Evolutionary conservation across 2,797 vertebrate genomes (phyloP).

Genomic region (Ara ararauna): DNA sequence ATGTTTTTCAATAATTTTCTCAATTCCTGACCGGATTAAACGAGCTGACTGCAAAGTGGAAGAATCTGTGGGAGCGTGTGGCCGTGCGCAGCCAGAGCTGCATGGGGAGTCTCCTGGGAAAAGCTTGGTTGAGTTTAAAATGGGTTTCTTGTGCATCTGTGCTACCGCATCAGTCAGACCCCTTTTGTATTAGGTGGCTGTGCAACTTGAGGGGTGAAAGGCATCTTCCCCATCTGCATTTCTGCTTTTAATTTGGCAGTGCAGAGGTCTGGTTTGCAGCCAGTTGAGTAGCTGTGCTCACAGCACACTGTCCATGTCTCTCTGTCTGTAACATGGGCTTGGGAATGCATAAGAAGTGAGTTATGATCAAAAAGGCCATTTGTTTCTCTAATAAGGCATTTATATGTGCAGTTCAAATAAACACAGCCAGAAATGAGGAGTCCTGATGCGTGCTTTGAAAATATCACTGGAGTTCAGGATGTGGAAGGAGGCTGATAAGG

Average conservation of each 20-base stretch:
- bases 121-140: not conserved
- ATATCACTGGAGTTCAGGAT: not conserved
- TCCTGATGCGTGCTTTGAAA: not conserved
- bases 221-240: not conserved
- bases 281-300: not conserved
- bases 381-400: not conserved
- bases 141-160: not conserved
- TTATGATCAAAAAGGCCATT: not conserved
- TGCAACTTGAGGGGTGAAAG: not conserved
- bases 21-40: not conserved
- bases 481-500: not conserved
- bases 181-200: not conserved
- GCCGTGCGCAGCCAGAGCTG: not conserved
- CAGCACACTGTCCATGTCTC: rapidly evolving
- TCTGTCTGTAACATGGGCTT: not conserved
- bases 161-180: rapidly evolving
- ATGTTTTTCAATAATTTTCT: not conserved
- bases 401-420: not conserved
- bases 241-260: not conserved
- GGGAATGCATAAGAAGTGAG: not conserved
- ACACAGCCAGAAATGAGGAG: not conserved
- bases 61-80: not conserved
- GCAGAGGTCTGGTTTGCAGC: not conserved
- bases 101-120: not conserved
- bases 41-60: not conserved